phyloP scores from a whole-genome alignment of 35 echinoderm and acorn worm species.

The Ophioderma brevispina region DNA sequence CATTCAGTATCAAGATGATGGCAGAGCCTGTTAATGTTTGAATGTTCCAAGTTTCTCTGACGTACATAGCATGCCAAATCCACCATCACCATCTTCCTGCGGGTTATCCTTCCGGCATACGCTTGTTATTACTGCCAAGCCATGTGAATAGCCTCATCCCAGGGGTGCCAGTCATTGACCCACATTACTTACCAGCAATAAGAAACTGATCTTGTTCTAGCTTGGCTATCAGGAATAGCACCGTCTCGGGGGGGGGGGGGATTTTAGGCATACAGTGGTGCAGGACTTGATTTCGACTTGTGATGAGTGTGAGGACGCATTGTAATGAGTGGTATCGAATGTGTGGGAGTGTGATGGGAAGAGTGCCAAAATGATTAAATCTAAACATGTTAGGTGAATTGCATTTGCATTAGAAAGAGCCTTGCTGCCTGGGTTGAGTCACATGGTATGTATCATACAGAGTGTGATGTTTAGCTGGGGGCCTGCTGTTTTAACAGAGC shows the following conservation, averaged over 20 bases:
- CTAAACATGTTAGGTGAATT: not conserved
- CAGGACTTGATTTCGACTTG: not conserved
- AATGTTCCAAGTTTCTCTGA: too few relatives aligned
- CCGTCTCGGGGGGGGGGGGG: not conserved
- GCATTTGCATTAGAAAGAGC: not conserved
- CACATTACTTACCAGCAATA: too few relatives aligned
- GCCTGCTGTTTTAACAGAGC: not conserved
- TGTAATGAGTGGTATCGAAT: not conserved
- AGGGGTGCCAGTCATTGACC: too few relatives aligned
- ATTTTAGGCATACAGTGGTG: not conserved
- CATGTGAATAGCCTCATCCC: too few relatives aligned
- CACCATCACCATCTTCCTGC: too few relatives aligned
- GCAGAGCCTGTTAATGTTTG: too few relatives aligned
- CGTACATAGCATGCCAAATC: too few relatives aligned
- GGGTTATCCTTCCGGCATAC: too few relatives aligned
- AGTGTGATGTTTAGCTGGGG: not conserved
- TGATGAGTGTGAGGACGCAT: not conserved
- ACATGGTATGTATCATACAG: not conserved
- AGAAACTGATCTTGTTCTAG: not conserved
- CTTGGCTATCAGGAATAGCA: not conserved
- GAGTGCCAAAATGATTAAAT: not conserved
- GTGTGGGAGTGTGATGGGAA: not conserved
- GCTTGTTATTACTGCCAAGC: too few relatives aligned
- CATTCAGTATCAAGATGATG: too few relatives aligned
- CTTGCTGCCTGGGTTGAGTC: not conserved